Conservation (phyloP, 2,113 vertebrate genomes). For the Megalops atlanticus region DNA sequence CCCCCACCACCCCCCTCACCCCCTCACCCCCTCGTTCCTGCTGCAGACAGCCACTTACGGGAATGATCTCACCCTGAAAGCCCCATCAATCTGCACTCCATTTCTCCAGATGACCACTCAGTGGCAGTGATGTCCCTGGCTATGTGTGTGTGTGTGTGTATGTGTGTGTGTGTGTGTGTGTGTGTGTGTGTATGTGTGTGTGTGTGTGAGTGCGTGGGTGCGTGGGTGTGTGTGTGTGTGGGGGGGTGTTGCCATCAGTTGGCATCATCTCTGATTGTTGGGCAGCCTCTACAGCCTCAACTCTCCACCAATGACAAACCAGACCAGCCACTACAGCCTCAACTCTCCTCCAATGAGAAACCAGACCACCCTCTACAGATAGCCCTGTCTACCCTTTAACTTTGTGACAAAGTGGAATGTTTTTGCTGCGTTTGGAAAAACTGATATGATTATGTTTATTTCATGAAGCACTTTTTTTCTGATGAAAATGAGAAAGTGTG, state of each 20-base stretch:
- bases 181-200: not conserved
- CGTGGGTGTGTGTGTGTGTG: not conserved
- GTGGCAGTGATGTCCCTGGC: slow-evolving; percentile 23
- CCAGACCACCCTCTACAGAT: not conserved
- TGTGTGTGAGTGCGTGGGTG: not conserved
- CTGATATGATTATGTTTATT: not conserved
- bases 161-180: not conserved
- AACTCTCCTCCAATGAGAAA: not conserved
- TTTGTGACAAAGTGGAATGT: not conserved
- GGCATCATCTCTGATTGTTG: slow-evolving; percentile 21
- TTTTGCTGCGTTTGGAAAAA: not conserved
- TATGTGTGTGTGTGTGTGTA: too few species aligned
- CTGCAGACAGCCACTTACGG: slow-evolving; percentile 28
- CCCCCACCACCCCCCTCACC: not conserved
- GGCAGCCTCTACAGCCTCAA: not conserved
- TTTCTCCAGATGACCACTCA: slow-evolving; percentile 28
- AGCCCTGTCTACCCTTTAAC: not conserved
- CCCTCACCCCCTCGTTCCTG: slow-evolving; percentile 5
- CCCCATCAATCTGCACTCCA: slow-evolving; percentile 45
- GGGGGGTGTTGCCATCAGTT: slow-evolving; percentile 31
- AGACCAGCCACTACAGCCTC: not conserved
- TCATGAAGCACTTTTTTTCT: not conserved
- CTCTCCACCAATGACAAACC: not conserved
- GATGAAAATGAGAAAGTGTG: not conserved
- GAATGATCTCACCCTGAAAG: slow-evolving; percentile 56